Conservation (phyloP, 2,888 invertebrate genomes). For the Yponomeuta sedellus region DNA sequence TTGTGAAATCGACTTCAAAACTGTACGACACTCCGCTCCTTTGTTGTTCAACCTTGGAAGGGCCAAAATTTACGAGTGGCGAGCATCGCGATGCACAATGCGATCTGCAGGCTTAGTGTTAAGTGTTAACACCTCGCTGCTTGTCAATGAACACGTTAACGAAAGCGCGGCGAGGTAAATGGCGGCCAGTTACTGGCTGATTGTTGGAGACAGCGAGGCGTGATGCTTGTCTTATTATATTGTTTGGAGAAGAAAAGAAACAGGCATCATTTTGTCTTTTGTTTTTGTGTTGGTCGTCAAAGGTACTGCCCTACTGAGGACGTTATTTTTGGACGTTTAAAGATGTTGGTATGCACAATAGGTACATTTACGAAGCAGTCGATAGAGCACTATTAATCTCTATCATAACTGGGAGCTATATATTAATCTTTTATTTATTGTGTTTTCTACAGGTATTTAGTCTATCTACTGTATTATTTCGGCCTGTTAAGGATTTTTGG, state of each 20-base stretch:
- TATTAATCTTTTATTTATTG: too few species aligned
- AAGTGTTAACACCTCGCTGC: constrained; percentile 64
- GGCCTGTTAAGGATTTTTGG: too few species aligned
- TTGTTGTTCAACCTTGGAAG: constrained; percentile 64
- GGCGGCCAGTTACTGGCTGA: neutral
- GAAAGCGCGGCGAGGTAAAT: constrained; percentile 13
- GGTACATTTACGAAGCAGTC: too few species aligned
- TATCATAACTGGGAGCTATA: too few species aligned
- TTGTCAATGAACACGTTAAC: constrained; percentile 54
- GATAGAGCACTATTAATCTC: too few species aligned
- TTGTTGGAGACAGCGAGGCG: neutral
- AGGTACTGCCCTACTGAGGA: neutral
- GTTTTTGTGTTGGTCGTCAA: neutral
- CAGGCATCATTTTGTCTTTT: neutral
- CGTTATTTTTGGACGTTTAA: too few species aligned
- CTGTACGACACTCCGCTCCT: constrained; percentile 63
- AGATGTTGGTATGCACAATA: too few species aligned
- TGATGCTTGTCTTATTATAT: neutral
- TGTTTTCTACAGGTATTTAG: too few species aligned
- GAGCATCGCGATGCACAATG: constrained; percentile 50
- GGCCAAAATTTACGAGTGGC: constrained; percentile 63
- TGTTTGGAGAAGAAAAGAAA: neutral
- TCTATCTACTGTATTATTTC: too few species aligned
- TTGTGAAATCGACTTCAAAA: constrained; percentile 70
- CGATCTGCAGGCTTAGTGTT: constrained; percentile 43